Evolutionary conservation across 1,140 invertebrate genomes (phyloP).

Genomic region (Drosophila eugracilis): DNA sequence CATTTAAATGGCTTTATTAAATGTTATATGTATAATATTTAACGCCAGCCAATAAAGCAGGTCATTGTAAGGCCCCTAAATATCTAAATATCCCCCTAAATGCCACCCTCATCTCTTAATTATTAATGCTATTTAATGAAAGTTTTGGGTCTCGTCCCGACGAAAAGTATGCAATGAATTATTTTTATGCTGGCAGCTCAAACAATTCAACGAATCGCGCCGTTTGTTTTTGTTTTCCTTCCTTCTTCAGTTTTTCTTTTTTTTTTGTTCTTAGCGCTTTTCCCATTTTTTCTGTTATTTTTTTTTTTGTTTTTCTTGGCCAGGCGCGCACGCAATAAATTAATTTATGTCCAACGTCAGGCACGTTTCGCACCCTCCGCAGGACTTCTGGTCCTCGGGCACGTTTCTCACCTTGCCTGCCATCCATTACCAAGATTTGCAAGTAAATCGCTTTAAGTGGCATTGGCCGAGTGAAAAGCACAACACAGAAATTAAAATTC

Average conservation of each 20-base stretch:
- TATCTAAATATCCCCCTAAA: slow-evolving; percentile 33
- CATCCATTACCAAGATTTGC: slow-evolving; percentile 78
- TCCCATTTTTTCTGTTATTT: slow-evolving; percentile 29
- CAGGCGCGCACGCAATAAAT: slow-evolving; percentile 77
- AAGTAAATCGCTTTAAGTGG: slow-evolving; percentile 78
- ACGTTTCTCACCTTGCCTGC: slow-evolving; percentile 76
- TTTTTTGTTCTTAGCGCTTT: slow-evolving; percentile 38
- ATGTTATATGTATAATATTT: slow-evolving; percentile 18
- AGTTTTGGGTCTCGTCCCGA: slow-evolving; percentile 41
- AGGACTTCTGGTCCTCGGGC: slow-evolving; percentile 54
- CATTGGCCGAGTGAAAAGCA: slow-evolving; percentile 49
- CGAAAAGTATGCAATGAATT: slow-evolving; percentile 77
- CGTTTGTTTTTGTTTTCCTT: slow-evolving; percentile 48
- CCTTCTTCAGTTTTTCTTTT: slow-evolving; percentile 18
- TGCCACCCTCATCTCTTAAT: slow-evolving; percentile 61
- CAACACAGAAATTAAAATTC: slow-evolving; percentile 79
- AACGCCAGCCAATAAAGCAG: slow-evolving; percentile 70
- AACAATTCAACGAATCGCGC: slow-evolving; percentile 50
- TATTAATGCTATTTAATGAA: slow-evolving; percentile 76
- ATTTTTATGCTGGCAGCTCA: slow-evolving; percentile 64
- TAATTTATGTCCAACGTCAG: slow-evolving; percentile 80
- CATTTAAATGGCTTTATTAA: neutral
- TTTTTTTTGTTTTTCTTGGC: slow-evolving; percentile 62
- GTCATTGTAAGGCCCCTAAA: slow-evolving; percentile 61
- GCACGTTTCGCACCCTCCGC: slow-evolving; percentile 70